Percentiles rank a stretch among this genome's conserved stretches.
Conservation (phyloP, 1,140 invertebrate species). For the Xylocopa sonorina region DNA sequence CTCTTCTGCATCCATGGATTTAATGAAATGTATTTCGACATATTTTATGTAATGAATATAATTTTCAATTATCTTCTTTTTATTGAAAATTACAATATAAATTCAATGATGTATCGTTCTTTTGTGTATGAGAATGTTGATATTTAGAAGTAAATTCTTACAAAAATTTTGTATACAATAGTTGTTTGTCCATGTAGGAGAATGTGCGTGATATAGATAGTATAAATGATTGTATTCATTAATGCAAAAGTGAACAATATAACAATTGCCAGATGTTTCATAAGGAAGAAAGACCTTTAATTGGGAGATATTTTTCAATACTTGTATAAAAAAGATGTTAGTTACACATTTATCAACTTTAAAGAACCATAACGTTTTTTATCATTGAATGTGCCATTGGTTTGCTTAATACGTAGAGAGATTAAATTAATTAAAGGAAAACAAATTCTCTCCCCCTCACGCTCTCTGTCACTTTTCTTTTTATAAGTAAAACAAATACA, state of each 20-base stretch:
- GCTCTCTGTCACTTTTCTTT: conserved; percentile 11
- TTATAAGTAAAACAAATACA: conserved; percentile 39
- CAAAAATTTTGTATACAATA: conserved; percentile 32
- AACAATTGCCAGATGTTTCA: conserved; percentile 42
- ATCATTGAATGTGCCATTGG: conserved; percentile 22
- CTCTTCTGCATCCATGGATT: conserved; percentile 43
- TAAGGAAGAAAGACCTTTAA: conserved; percentile 47
- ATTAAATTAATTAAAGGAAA: conserved; percentile 26
- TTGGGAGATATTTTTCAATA: conserved; percentile 31
- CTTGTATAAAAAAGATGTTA: conserved; percentile 33
- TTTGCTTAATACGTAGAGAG: conserved; percentile 26
- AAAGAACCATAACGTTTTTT: conserved; percentile 15
- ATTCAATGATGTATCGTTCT: conserved; percentile 19
- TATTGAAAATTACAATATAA: conserved; percentile 19
- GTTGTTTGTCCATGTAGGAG: conserved; percentile 17
- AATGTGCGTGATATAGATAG: conserved; percentile 22
- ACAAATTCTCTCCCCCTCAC: no score
- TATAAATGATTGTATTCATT: conserved; percentile 35
- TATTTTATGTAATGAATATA: conserved; percentile 32
- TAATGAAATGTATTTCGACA: conserved; percentile 22
- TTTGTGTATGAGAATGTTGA: not conserved
- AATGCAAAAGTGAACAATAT: conserved; percentile 55
- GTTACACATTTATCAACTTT: conserved; percentile 16
- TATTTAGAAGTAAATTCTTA: conserved; percentile 12
- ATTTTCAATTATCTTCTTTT: not conserved